Conservation (phyloP, 2,888 invertebrate species). For the Drosophila affinis region DNA sequence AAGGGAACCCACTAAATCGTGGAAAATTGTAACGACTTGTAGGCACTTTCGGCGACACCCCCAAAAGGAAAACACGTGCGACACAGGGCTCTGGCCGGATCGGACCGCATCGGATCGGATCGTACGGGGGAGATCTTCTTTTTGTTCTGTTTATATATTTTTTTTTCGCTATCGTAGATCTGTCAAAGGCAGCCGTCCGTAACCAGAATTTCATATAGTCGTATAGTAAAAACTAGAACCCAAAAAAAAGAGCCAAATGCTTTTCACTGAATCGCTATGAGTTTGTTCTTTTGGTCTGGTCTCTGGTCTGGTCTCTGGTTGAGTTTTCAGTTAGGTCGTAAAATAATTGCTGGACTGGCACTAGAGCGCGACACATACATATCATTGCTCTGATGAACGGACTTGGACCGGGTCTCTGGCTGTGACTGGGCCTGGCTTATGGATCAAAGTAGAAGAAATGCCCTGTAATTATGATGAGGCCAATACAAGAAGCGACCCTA, state of each 20-base stretch:
- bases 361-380: slow-evolving; percentile 74
- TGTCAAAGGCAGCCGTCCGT: slow-evolving; percentile 62
- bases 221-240: slow-evolving; percentile 26
- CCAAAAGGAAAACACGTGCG: slow-evolving; percentile 38
- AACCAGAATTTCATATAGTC: slow-evolving; percentile 60
- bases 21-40: slow-evolving; percentile 45
- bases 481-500: slow-evolving; percentile 75
- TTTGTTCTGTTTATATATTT: slow-evolving; percentile 19
- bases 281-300: slow-evolving; percentile 23
- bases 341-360: slow-evolving; percentile 72
- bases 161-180: slow-evolving; percentile 66
- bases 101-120: too few species aligned
- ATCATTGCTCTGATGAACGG: slow-evolving; percentile 62
- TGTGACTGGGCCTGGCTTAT: slow-evolving; percentile 5
- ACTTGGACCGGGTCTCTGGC: slow-evolving; percentile 35
- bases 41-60: slow-evolving; percentile 34
- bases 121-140: slow-evolving; percentile 15
- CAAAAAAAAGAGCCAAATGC: slow-evolving; percentile 5
- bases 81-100: slow-evolving; percentile 21
- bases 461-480: slow-evolving; percentile 76
- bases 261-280: slow-evolving; percentile 40
- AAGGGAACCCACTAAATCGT: slow-evolving; percentile 34
- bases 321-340: slow-evolving; percentile 65
- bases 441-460: slow-evolving; percentile 56
- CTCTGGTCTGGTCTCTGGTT: slow-evolving; percentile 1